Percentiles rank a stretch among this genome's conserved stretches.
These are phyloP conservation scores for Plebejus argus DNA, from an alignment of 2,888 invertebrate species.

Conservation along the genomic window DNA sequence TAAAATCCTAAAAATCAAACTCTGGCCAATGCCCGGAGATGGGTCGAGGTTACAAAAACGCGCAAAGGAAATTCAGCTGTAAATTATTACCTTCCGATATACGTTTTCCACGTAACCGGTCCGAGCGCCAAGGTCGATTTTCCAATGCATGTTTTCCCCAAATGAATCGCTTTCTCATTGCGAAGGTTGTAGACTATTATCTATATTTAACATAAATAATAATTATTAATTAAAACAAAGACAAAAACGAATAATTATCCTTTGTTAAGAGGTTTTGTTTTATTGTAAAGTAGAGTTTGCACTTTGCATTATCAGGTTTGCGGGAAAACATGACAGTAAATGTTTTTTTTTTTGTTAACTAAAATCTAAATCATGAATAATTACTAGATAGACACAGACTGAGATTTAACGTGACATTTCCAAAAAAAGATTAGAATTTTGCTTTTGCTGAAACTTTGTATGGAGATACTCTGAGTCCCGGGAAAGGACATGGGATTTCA, in stretches of 20 bases:
- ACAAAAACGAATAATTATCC: slow-evolving; percentile 10
- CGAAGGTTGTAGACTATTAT: slow-evolving; percentile 43
- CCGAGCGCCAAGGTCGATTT: slow-evolving; percentile 47
- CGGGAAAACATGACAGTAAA: background rate
- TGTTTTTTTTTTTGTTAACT: too few relatives aligned
- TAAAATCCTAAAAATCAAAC: background rate
- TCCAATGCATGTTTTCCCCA: slow-evolving; percentile 49
- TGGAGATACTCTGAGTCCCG: too few relatives aligned
- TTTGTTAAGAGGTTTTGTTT: background rate
- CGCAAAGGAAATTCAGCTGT: slow-evolving; percentile 50
- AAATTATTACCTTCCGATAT: slow-evolving; percentile 56
- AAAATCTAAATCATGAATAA: too few relatives aligned
- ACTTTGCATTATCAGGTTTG: background rate
- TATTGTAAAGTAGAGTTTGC: background rate
- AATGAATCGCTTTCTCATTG: slow-evolving; percentile 49
- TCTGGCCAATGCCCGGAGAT: background rate
- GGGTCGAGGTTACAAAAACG: slow-evolving; percentile 41
- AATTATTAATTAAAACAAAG: background rate
- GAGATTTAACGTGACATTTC: too few relatives aligned
- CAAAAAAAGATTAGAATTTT: too few relatives aligned
- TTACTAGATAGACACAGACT: too few relatives aligned
- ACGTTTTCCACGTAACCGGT: slow-evolving; percentile 52
- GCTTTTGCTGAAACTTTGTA: too few relatives aligned
- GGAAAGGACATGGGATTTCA: too few relatives aligned
- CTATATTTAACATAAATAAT: slow-evolving; percentile 21